Evolutionary conservation across 1,140 invertebrate genomes (phyloP), one percentile per base, ranked within the genome.

Genomic region (Theocolax elegans): DNA sequence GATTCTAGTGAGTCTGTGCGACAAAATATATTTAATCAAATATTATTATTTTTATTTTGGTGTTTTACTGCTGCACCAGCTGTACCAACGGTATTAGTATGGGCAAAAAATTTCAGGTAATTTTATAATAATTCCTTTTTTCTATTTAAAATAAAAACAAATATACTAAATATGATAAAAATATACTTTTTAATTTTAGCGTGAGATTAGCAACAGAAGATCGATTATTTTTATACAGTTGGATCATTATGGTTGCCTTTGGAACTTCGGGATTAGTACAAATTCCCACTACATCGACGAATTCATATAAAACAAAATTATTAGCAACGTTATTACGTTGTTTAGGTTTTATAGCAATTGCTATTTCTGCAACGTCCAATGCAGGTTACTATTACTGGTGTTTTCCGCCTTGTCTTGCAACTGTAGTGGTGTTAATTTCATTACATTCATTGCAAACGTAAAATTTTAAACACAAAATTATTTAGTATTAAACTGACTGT

Each of bases 81-180:
- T 23, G 53, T 86, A 46, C 87, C 87, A 19, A 80, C 82, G 51
- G 80, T 81, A 15, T 71, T 87, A 2, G 81, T 85, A 23, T 87
- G 87, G 87, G 86, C 86, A 4, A 85, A 85, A 76, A 86, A 87
- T 77, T 84, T 83, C 54, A 78, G 77, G 84, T 85, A 78, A 77
- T 40, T n/a, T n/a, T n/a, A n/a, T n/a, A n/a, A n/a, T n/a, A n/a
- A n/a, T n/a, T n/a, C n/a, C n/a, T n/a, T n/a, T n/a, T n/a, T n/a
- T n/a, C n/a, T n/a, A n/a, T n/a, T n/a, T n/a, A n/a, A n/a, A n/a
- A n/a, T n/a, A n/a, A n/a, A n/a, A n/a, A n/a, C n/a, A n/a, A n/a
- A n/a, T n/a, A n/a, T n/a, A n/a, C n/a, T n/a, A n/a, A n/a, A n/a
- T n/a, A n/a, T n/a, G n/a, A n/a, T n/a, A n/a, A n/a, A n/a, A n/a